Conservation (phyloP, 2,888 invertebrate genomes). For the Napeogenes inachia region DNA sequence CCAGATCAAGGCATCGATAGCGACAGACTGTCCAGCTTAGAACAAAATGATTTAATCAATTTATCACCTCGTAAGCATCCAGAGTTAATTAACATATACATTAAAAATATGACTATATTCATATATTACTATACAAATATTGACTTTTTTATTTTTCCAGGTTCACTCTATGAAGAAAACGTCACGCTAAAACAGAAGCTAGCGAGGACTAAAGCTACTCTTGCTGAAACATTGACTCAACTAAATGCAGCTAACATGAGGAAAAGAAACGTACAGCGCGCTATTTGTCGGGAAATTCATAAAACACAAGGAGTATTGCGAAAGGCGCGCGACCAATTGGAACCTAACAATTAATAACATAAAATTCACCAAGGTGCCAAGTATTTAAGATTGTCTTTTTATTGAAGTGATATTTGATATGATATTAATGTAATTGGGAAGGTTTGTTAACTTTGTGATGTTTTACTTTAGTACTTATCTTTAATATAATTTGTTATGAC, state of each 20-base stretch:
- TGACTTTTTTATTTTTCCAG: constrained; percentile 37
- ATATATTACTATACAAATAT: not conserved
- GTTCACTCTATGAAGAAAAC: constrained; percentile 79
- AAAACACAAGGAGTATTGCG: constrained; percentile 87
- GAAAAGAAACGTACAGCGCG: constrained; percentile 89
- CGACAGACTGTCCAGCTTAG: constrained; percentile 82
- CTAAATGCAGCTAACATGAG: constrained; percentile 86
- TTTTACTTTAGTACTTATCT: constrained; percentile 20
- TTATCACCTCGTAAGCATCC: constrained; percentile 64
- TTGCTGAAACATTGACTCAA: constrained; percentile 87
- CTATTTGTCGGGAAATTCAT: constrained; percentile 88
- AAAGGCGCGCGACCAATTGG: constrained; percentile 85
- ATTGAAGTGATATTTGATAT: constrained; percentile 11
- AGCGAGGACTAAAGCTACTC: constrained; percentile 82
- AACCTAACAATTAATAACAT: constrained; percentile 51
- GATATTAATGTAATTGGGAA: constrained; percentile 15
- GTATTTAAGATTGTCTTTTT: constrained; percentile 3
- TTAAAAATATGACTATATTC: not conserved
- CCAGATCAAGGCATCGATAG: constrained; percentile 95
- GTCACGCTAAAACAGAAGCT: constrained; percentile 83
- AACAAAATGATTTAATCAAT: constrained; percentile 73
- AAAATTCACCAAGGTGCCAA: constrained; percentile 2
- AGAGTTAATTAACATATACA: not conserved
- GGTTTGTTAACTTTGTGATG: constrained; percentile 14
- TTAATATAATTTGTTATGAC: constrained; percentile 12